phyloP scores from a whole-genome alignment of 2,888 invertebrate genomes.

The Odontothrips loti region DNA sequence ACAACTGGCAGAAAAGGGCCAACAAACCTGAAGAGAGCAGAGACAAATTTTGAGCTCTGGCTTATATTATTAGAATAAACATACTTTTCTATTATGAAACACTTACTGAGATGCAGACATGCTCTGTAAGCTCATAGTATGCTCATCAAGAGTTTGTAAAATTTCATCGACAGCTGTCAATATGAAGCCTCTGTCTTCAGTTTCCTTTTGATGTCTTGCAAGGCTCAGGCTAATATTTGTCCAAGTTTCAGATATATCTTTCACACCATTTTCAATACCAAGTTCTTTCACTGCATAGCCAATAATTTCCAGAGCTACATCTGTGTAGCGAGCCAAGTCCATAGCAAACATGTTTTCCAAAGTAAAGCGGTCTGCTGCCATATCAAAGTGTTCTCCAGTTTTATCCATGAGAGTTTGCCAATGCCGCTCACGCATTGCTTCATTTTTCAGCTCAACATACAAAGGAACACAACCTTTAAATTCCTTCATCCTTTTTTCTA shows the following conservation, averaged over 20 bases:
- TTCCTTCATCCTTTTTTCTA: constrained; percentile 81
- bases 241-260: constrained; percentile 67
- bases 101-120: constrained; percentile 79
- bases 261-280: constrained; percentile 83
- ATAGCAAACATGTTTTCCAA: constrained; percentile 89
- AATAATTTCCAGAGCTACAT: constrained; percentile 80
- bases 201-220: constrained; percentile 49
- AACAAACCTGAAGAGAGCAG: constrained; percentile 60
- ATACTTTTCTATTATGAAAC: not conserved
- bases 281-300: constrained; percentile 85
- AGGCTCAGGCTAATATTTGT: not conserved
- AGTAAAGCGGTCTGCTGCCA: constrained; percentile 84
- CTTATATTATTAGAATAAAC: not conserved
- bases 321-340: constrained; percentile 82
- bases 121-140: constrained; percentile 83
- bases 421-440: constrained; percentile 83
- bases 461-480: constrained; percentile 83
- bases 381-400: constrained; percentile 77
- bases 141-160: constrained; percentile 76
- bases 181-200: constrained; percentile 73
- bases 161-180: constrained; percentile 82
- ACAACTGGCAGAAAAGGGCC: constrained; percentile 81
- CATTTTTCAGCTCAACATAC: constrained; percentile 86
- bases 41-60: not conserved
- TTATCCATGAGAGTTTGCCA: constrained; percentile 85